These are phyloP conservation scores for Cancer borealis DNA, from an alignment of 2,888 invertebrate genomes.

Conservation along the genomic window DNA sequence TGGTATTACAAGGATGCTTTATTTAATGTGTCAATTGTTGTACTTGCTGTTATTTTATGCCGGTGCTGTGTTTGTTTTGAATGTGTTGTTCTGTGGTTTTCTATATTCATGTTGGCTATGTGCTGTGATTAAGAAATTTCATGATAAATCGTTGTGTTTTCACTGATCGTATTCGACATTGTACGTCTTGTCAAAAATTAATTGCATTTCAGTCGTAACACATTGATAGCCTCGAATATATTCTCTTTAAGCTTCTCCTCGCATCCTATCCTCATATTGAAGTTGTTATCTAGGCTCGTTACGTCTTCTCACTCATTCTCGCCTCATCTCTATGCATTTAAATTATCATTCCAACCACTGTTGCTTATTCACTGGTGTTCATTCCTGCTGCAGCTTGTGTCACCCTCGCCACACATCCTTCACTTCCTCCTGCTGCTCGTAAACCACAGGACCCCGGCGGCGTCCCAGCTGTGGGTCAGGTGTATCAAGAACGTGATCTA, in stretches of 20 bases:
- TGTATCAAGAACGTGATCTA: background rate
- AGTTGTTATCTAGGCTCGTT: background rate
- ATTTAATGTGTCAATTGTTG: too few relatives aligned
- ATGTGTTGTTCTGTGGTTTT: background rate
- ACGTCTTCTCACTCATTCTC: background rate
- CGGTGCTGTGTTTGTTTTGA: background rate
- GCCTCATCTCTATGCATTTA: background rate
- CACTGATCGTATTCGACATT: background rate
- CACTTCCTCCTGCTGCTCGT: background rate
- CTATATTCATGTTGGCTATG: background rate
- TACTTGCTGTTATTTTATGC: background rate
- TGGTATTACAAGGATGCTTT: background rate
- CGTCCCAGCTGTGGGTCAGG: background rate
- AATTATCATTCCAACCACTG: background rate
- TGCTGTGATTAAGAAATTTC: background rate
- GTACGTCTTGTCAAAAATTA: conserved; percentile 20
- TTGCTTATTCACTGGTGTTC: background rate
- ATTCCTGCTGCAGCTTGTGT: background rate
- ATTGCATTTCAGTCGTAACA: conserved; percentile 21
- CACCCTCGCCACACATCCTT: background rate
- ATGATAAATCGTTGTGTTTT: background rate
- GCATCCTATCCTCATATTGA: background rate
- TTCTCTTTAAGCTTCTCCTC: background rate
- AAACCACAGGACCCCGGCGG: conserved; percentile 16
- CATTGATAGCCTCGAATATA: background rate